Evolutionary conservation across 1,140 invertebrate species (phyloP).

Genomic region (Drosophila willistoni): DNA sequence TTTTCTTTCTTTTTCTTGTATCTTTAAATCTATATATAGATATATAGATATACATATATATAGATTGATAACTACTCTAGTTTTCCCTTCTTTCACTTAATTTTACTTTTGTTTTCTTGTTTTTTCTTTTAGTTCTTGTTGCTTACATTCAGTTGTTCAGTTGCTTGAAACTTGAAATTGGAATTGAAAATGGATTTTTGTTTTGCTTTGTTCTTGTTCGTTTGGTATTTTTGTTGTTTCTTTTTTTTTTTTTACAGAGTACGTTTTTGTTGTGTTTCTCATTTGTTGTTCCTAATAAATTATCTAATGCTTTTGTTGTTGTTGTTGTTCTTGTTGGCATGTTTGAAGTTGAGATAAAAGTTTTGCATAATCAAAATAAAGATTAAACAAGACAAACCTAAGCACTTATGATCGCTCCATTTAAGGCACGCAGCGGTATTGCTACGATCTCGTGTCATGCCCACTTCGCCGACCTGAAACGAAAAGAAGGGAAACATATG

Average conservation of each 20-base stretch:
- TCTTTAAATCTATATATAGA: slow-evolving; percentile 26
- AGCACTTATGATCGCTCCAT: slow-evolving; percentile 77
- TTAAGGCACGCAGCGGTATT: slow-evolving; percentile 72
- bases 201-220: slow-evolving; percentile 41
- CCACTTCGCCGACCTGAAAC: slow-evolving; percentile 74
- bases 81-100: slow-evolving; percentile 11
- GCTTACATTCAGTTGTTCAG: slow-evolving; percentile 25
- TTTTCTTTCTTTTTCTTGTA: slow-evolving; percentile 21
- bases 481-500: background rate
- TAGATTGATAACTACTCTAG: slow-evolving; percentile 31
- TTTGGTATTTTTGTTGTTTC: slow-evolving; percentile 34
- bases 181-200: slow-evolving; percentile 56
- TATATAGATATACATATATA: background rate
- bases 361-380: slow-evolving; percentile 71
- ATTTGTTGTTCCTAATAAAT: slow-evolving; percentile 58
- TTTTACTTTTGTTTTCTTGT: slow-evolving; percentile 26
- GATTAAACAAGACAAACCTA: slow-evolving; percentile 79
- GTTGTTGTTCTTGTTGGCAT: slow-evolving; percentile 67
- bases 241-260: slow-evolving; percentile 43
- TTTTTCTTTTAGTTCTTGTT: slow-evolving; percentile 21
- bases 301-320: slow-evolving; percentile 70
- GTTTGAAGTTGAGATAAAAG: slow-evolving; percentile 70
- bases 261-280: slow-evolving; percentile 30
- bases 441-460: slow-evolving; percentile 62
- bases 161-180: slow-evolving; percentile 48